Conservation (phyloP, 2,113 vertebrate species). For the Zosterops pallidus region DNA sequence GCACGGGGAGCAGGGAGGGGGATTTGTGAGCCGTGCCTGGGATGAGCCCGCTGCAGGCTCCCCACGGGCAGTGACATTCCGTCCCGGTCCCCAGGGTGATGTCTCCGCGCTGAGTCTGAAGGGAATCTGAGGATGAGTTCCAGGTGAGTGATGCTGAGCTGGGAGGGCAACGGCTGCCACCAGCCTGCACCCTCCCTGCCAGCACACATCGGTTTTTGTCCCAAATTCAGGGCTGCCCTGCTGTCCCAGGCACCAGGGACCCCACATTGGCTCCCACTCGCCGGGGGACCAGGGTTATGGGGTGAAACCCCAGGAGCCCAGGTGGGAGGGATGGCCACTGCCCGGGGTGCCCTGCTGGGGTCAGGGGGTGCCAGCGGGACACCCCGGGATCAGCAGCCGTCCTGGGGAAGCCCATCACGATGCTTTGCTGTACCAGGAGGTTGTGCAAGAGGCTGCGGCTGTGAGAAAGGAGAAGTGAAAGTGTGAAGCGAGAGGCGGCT, state of each 20-base stretch:
- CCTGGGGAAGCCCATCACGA: not conserved
- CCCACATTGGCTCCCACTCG: not conserved
- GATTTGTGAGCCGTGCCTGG: not conserved
- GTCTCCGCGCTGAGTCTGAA: not conserved
- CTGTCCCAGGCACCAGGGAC: not conserved
- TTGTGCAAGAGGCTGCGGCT: conserved; percentile 30
- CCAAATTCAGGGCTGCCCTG: not conserved
- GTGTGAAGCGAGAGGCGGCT: not conserved
- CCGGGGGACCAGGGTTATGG: not conserved
- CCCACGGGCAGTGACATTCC: not conserved
- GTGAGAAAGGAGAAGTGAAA: conserved; percentile 63
- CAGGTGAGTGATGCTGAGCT: not conserved
- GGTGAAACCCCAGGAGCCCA: not conserved
- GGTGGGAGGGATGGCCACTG: not conserved
- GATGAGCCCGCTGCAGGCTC: not conserved
- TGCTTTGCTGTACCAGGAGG: not conserved
- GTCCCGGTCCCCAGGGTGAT: not conserved
- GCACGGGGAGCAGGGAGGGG: not conserved
- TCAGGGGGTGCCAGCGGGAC: not conserved
- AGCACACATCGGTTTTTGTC: not conserved
- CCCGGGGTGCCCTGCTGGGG: not conserved
- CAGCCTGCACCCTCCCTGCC: not conserved
- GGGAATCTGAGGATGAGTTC: not conserved
- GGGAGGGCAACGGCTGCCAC: not conserved
- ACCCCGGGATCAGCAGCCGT: not conserved